Base-by-base conservation (phyloP, 1,140 invertebrate species). In the Heterodera carotae region DNA sequence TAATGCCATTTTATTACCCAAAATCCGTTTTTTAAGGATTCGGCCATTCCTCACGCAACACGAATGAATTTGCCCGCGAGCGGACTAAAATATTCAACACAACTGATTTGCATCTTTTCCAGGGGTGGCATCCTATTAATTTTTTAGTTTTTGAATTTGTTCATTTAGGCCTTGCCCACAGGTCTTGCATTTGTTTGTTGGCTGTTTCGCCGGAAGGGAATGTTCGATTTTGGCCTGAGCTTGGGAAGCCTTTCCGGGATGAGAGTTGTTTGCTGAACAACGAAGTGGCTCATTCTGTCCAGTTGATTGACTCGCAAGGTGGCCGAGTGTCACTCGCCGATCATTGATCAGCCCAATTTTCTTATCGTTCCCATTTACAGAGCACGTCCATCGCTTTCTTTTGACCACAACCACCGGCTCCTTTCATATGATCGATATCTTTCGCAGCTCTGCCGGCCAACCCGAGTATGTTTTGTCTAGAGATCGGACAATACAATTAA, bases 301-400 rank as follows among this genome's bases (percentile, higher is more conserved):
- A 73, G 27, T 59, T 80, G 12, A 53, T 73, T 22, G 68, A 80
- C 5, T 59, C 79, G 12, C 29, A 82, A 76, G 68, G 78, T 80
- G 43, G 12, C 1, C 34, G 6, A n/a, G n/a, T n/a, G 1, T 43
- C 39, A 10, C 39, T 43, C 39, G 39, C 39, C 70, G n/a, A n/a
- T n/a, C n/a, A n/a, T n/a, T n/a, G n/a, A n/a, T n/a, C 39, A 29
- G 82, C 43, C 39, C 36, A n/a, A 66, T n/a, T 77, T 25, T 53
- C 27, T 43, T 43, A n/a, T 43, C 43, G 68, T 64, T 33, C 5
- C 48, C n/a, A 2, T 78, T 25, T 80, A 2, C 53, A 80, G 78
- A 72, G 2, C 81, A 80, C 33, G 78, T 80, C 43, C 80, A 80
- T 43, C 78, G 78, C 1, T 80, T 80, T 69, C 48, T 80, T 29